Conservation (phyloP, 2,888 invertebrate species). For the Trichopoda pennipes region DNA sequence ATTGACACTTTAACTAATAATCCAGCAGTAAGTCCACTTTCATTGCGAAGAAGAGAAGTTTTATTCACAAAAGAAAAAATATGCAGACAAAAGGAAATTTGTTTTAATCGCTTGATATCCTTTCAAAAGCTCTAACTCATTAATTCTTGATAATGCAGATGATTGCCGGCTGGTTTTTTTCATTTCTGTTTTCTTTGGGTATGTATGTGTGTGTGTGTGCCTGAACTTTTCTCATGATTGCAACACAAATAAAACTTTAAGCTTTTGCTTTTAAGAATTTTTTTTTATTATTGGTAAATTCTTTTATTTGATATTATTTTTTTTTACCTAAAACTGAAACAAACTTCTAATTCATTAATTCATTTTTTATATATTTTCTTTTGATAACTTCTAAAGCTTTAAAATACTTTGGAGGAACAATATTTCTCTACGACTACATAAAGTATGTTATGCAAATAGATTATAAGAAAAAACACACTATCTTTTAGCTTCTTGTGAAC, state of each 20-base stretch:
- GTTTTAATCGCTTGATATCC: slow-evolving; percentile 59
- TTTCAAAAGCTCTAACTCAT: slow-evolving; percentile 61
- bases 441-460: no score
- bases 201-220: neutral
- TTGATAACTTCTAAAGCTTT: no score
- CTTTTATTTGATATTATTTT: no score
- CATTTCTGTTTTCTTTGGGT: no score
- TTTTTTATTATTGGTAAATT: neutral
- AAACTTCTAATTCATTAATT: no score
- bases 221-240: slow-evolving; percentile 51
- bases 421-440: no score
- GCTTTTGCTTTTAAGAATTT: slow-evolving; percentile 14
- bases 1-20: slow-evolving; percentile 69
- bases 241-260: slow-evolving; percentile 19
- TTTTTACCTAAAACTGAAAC: no score
- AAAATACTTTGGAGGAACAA: no score
- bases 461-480: no score
- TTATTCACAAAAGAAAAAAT: slow-evolving; percentile 29
- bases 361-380: no score
- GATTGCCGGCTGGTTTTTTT: slow-evolving; percentile 60
- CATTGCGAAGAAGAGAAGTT: slow-evolving; percentile 34
- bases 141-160: slow-evolving; percentile 68
- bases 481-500: no score
- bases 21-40: slow-evolving; percentile 53
- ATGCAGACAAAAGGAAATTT: slow-evolving; percentile 45